Base-by-base conservation (phyloP, 2,113 vertebrate species). In the Lagopus muta region DNA sequence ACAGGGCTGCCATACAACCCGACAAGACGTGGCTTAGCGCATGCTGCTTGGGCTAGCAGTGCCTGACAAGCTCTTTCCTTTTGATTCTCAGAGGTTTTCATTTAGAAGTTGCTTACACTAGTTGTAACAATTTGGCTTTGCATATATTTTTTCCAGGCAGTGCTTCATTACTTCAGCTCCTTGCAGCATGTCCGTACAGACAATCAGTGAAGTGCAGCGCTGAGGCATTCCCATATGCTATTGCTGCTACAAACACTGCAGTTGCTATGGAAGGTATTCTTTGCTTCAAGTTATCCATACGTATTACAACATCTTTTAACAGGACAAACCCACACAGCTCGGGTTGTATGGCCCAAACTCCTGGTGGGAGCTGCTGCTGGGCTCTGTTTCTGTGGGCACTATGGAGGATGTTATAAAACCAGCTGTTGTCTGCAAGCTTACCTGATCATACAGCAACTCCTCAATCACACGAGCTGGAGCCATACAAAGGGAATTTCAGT, bases 1-100 rank as follows among this genome's bases (percentile, higher is more conserved):
- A 4, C 0, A 0, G 24, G 24, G 18, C 58, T 66, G 57, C 54
- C 20, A 0, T 9, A 8, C 9, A 13, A 4, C 27, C 12, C 43
- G 43, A 28, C 71, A 45, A 48, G 76, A n/a, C 7, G 2, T 19
- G 34, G 15, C 30, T 58, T 73, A 34, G 73, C 24, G 30, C 27
- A 34, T 18, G 54, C 40, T 36, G 36, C 36, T 79, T 57, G 57
- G 13, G 32, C 47, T 25, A 65, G 42, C 19, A 8, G 30, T 40
- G 45, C 43, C 21, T n/a, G 16, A n/a, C 32, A 45, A 91, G 18
- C 54, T 60, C 64, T 17, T 34, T n/a, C 13, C 6, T 16, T 55
- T 30, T 45, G 14, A 64, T 72, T 60, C 27, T 30, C 69, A 17
- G 8, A 11, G 40, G 1, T 2, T 13, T 45, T 48, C 3, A 36